phyloP scores from a whole-genome alignment of 1,140 invertebrate genomes.

The Drosophila yakuba region DNA sequence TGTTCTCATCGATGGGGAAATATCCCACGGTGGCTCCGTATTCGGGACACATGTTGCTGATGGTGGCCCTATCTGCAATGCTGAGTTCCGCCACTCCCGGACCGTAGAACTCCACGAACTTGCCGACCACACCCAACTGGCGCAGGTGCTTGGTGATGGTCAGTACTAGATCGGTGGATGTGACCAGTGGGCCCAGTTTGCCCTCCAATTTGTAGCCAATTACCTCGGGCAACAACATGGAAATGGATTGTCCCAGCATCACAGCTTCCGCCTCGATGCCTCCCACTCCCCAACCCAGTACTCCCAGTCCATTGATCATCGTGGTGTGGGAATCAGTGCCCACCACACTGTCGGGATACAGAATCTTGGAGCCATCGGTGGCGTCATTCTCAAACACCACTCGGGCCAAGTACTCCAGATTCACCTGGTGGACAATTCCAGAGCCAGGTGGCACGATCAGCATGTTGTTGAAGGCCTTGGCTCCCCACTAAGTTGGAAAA shows the following conservation, averaged over 20 bases:
- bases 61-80: slow-evolving; percentile 97
- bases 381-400: slow-evolving; percentile 94
- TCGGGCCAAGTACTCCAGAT: slow-evolving; percentile 97
- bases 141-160: slow-evolving; percentile 99
- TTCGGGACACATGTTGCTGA: slow-evolving; percentile 99
- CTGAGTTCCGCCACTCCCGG: slow-evolving; percentile 95
- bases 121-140: slow-evolving; percentile 97
- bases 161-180: slow-evolving; percentile 98
- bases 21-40: slow-evolving; percentile 98
- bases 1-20: slow-evolving; percentile 96
- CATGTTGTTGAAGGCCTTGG: slow-evolving; percentile 98
- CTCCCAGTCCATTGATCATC: slow-evolving; percentile 97
- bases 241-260: slow-evolving; percentile 97
- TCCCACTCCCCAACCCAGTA: slow-evolving; percentile 90
- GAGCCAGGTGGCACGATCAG: slow-evolving; percentile 98
- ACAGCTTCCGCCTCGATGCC: slow-evolving; percentile 95
- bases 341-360: slow-evolving; percentile 98
- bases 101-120: slow-evolving; percentile 99
- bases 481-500: slow-evolving; percentile 92
- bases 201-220: slow-evolving; percentile 97
- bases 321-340: slow-evolving; percentile 99
- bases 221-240: slow-evolving; percentile 98
- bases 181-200: slow-evolving; percentile 92
- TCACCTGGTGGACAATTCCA: slow-evolving; percentile 99
- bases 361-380: slow-evolving; percentile 71